These are phyloP conservation scores for Eristalis intricaria DNA, from an alignment of 2,888 invertebrate genomes.

Conservation along the genomic window DNA sequence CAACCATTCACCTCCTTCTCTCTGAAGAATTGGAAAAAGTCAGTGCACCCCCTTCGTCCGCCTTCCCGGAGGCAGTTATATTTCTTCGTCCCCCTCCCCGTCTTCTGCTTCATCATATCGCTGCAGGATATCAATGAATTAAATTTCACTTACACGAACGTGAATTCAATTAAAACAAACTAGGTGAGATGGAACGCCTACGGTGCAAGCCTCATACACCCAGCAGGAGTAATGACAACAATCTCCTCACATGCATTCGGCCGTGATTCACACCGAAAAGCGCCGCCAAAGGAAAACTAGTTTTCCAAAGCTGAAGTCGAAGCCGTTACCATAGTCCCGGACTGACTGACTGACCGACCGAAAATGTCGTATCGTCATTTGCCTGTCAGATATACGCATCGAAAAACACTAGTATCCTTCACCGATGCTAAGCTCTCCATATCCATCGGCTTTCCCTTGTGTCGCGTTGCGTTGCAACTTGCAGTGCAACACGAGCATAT, in stretches of 20 bases:
- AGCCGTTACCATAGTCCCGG: conserved; percentile 4
- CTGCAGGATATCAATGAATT: background rate
- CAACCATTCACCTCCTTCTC: no score
- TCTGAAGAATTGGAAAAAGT: background rate
- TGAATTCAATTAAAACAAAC: conserved; percentile 1
- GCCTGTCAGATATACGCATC: conserved; percentile 42
- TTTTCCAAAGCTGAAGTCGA: background rate
- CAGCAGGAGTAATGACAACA: conserved; percentile 1
- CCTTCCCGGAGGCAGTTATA: background rate
- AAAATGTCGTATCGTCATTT: conserved; percentile 49
- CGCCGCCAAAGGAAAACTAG: conserved; percentile 10
- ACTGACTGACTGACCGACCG: conserved; percentile 19
- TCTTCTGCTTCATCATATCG: background rate
- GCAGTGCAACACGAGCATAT: conserved; percentile 44
- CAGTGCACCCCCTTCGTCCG: background rate
- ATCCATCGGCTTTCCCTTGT: conserved; percentile 5
- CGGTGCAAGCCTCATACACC: background rate
- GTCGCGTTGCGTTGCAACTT: background rate
- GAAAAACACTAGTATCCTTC: conserved; percentile 47
- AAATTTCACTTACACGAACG: background rate
- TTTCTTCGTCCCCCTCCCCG: background rate
- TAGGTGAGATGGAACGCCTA: background rate
- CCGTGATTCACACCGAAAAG: background rate
- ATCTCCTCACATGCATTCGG: background rate
- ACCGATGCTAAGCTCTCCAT: conserved; percentile 44